These are phyloP conservation scores for Dolichoris vasculosae DNA, from an alignment of 1,140 invertebrate species.

Conservation along the genomic window DNA sequence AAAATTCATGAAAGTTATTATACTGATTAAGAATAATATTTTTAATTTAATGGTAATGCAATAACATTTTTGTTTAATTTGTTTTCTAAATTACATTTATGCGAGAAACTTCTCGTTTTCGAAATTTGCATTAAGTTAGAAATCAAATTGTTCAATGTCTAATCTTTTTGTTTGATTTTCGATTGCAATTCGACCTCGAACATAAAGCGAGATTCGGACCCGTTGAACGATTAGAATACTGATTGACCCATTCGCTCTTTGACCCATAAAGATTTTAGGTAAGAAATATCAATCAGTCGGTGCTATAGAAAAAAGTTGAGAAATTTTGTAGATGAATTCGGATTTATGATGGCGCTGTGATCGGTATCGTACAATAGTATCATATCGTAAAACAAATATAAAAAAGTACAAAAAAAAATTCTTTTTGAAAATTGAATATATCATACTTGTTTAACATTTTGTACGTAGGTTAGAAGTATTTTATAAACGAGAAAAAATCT, in stretches of 20 bases:
- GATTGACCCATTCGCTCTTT: not conserved
- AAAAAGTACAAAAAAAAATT: too few species aligned
- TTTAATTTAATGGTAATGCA: not conserved
- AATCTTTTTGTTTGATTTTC: not conserved
- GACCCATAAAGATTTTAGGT: slow-evolving; percentile 8
- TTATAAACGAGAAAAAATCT: too few species aligned
- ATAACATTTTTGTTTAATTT: not conserved
- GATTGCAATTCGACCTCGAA: not conserved
- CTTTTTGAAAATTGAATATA: too few species aligned
- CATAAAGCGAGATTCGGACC: not conserved
- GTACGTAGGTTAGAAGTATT: too few species aligned
- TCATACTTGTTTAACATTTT: too few species aligned
- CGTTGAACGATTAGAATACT: not conserved
- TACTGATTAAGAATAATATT: not conserved
- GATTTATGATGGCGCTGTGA: not conserved
- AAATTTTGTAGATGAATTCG: not conserved
- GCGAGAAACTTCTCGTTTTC: not conserved
- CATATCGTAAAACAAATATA: not conserved
- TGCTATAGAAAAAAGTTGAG: not conserved
- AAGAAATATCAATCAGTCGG: not conserved
- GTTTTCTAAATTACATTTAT: not conserved
- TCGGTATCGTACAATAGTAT: not conserved
- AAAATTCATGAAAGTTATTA: not conserved
- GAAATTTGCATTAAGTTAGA: not conserved
- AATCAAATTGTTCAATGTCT: not conserved